Evolutionary conservation across 2,797 vertebrate species (phyloP), one percentile per base, ranked within the genome.

Genomic region (Craterocephalus amniculus): DNA sequence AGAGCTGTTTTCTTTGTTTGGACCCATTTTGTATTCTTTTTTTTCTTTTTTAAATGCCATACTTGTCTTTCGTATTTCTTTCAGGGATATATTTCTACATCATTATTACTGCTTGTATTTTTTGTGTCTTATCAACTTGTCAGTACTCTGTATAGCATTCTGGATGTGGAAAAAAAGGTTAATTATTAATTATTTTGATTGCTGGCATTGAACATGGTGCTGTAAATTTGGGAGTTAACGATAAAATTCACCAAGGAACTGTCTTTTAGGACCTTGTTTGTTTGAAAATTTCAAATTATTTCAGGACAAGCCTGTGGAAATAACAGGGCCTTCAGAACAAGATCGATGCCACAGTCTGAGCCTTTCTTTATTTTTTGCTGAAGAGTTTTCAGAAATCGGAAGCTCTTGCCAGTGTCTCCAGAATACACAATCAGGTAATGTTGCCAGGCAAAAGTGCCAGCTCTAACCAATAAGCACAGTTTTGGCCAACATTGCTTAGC

Each of bases 401-500:
- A 79, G 86, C 82, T 68, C 60, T 85, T 36, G 74, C 77, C 83
- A 71, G 80, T 49, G 70, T 86, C 80, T 88, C 88, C 84, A 85
- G 87, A 88, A 88, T 84, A 84, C 85, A 84, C 88, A 86, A 87
- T 87, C 88, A 89, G 88, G 77, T 86, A 81, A 90, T 90, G 90
- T 92, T 91, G 89, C 89, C 87, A 82, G 88, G 89, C 90, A 90
- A 87, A 84, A 72, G 74, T 66, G 71, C 81, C 74, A 55, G 83
- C 84, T 78, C 71, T 72, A 87, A 82, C 89, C 86, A 91, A 91
- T 90, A 74, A 65, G 90, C 82, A 79, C 74, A 86, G 87, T 86
- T 91, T 89, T 88, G 90, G 90, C 85, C 88, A 86, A 89, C 80
- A 91, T 88, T 82, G 90, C 91, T 87, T 91, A 92, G 88, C 87